phyloP scores from a whole-genome alignment of 2,113 vertebrate species.

The Thryonomys swinderianus region DNA sequence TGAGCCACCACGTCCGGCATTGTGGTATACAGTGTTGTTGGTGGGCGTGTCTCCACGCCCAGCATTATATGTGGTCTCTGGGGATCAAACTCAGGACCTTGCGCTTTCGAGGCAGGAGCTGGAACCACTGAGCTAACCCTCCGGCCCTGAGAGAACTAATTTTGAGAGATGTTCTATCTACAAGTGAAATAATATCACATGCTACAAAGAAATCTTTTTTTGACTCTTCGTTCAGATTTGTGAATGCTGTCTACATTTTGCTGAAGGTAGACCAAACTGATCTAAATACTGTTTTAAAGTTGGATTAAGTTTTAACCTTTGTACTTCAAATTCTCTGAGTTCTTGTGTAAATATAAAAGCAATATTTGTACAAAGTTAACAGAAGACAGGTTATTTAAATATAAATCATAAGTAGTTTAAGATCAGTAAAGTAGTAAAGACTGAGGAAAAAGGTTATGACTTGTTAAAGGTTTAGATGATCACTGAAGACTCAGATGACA shows the following conservation, averaged over 20 bases:
- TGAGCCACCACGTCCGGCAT: no score
- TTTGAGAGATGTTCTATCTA: background rate
- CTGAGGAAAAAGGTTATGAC: background rate
- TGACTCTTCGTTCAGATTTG: background rate
- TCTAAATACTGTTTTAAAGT: constrained; percentile 19
- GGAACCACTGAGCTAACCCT: no score
- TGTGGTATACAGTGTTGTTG: no score
- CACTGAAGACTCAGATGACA: no score
- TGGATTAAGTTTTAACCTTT: constrained; percentile 57
- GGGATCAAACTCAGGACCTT: no score
- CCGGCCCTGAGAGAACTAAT: background rate
- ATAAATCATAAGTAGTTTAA: no score
- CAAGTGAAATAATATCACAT: background rate
- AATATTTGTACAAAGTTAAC: constrained; percentile 52
- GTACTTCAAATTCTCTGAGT: constrained; percentile 50
- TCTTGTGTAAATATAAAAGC: constrained; percentile 56
- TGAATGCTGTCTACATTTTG: constrained; percentile 29
- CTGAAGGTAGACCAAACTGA: background rate
- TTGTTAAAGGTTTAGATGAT: background rate
- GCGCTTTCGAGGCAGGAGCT: no score
- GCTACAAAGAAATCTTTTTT: background rate
- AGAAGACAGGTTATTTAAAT: constrained; percentile 52
- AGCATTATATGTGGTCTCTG: no score
- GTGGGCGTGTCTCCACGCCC: no score
- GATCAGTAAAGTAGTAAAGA: no score